A percentile compares a stretch with the other conserved stretches of the same genome.
Conservation (phyloP, 2,888 invertebrate genomes). For the Acanthococcus lagerstroemiae region DNA sequence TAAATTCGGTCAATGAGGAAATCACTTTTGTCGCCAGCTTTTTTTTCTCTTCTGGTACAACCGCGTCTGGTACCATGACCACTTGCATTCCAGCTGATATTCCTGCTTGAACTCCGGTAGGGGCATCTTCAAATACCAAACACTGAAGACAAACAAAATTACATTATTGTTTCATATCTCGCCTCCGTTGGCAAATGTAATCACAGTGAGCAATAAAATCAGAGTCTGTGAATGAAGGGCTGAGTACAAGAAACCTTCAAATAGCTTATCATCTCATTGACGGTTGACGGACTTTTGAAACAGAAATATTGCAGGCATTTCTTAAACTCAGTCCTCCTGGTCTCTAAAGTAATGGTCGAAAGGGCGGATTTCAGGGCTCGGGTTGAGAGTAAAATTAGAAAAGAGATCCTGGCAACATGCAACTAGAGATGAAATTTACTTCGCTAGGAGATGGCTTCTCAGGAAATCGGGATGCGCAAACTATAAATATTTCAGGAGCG, state of each 20-base stretch:
- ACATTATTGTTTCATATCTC: not conserved
- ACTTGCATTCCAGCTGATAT: slow-evolving; percentile 73
- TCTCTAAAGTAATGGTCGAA: too few species aligned
- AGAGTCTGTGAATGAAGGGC: too few species aligned
- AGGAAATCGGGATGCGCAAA: slow-evolving; percentile 62
- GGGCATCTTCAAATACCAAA: slow-evolving; percentile 85
- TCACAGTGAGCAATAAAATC: too few species aligned
- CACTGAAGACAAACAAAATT: slow-evolving; percentile 47
- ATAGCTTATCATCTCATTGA: too few species aligned
- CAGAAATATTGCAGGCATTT: too few species aligned
- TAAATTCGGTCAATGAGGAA: slow-evolving; percentile 62
- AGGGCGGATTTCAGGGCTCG: too few species aligned
- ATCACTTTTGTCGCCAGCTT: slow-evolving; percentile 59
- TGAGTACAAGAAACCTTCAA: too few species aligned
- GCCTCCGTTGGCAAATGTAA: too few species aligned
- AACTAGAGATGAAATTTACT: slow-evolving; percentile 42
- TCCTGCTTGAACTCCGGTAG: slow-evolving; percentile 75
- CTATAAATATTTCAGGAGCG: slow-evolving; percentile 74
- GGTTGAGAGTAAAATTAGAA: too few species aligned
- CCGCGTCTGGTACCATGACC: slow-evolving; percentile 67
- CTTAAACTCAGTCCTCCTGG: too few species aligned
- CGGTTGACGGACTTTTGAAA: too few species aligned
- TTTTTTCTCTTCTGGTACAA: slow-evolving; percentile 45
- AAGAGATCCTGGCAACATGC: too few species aligned
- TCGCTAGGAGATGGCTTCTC: slow-evolving; percentile 53